Evolutionary conservation across 2,888 invertebrate species (phyloP), one percentile per base, ranked within the genome.

Genomic region (Dicyrtomina minuta): DNA sequence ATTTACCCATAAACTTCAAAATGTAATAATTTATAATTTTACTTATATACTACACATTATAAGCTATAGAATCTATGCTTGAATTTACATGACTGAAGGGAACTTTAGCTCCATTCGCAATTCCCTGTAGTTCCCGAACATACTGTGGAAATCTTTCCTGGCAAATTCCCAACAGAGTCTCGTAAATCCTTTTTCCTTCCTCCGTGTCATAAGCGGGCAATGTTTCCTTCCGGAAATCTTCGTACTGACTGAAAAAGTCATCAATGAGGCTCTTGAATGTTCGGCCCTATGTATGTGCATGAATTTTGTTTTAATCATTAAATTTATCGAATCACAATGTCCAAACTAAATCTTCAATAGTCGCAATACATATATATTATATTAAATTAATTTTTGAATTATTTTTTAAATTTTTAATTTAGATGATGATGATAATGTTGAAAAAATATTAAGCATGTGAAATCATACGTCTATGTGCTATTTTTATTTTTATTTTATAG

Each of bases 101-200:
- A 4, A 93, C 89, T 75, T 88, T 85, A 1, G 93, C 89, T 0
- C 94, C 93, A 80, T 92, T 91, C 8, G 93, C 90, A n/a, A 89
- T 87, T 8, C 93, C 94, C 80, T 90, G 87, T 49, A 94, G 84
- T 82, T 94, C 94, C 71, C 88, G 85, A 1, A 93, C 84, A 80
- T 93, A 93, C 79, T 92, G 90, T 0, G 93, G 93, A 82, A 87
- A 93, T 77, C 88, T 87, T 60, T 84, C 81, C 77, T 87, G 87
- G 75, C 90, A 88, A 72, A 86, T 86, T 3, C 84, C 84, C 55
- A 93, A 83, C 0, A 91, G 92, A 68, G 86, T 88, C 27, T 92
- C 90, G 79, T 92, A 94, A 0, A 88, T 87, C 71, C 84, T 80
- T 79, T 86, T 85, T 61, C 93, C 93, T 75, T 86, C 84, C 10